phyloP scores from a whole-genome alignment of 1,140 invertebrate species.

The Mycetomoellerius zeteki region DNA sequence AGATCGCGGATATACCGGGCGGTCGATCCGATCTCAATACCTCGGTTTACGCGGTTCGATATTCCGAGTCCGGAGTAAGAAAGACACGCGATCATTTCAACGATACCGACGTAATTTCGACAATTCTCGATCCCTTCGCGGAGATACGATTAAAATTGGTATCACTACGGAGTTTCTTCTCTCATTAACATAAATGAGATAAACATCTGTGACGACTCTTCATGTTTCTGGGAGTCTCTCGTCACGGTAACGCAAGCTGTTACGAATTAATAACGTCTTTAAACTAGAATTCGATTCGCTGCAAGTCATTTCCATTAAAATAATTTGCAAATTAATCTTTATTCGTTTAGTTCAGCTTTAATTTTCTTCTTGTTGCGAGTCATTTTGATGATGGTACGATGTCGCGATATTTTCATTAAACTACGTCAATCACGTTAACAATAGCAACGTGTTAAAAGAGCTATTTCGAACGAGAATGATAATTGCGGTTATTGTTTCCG shows the following conservation, averaged over 20 bases:
- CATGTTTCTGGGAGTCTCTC: not conserved
- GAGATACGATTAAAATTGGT: conserved; percentile 56
- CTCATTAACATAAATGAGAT: conserved; percentile 46
- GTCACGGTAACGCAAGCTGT: conserved; percentile 31
- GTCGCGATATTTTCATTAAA: conserved; percentile 30
- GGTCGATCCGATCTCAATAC: conserved; percentile 46
- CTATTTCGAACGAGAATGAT: not conserved
- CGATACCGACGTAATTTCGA: conserved; percentile 47
- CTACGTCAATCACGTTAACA: conserved; percentile 11
- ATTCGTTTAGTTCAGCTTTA: not conserved
- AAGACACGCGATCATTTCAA: conserved; percentile 30
- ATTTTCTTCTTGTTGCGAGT: not conserved
- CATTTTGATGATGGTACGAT: not conserved
- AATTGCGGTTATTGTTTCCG: conserved; percentile 42
- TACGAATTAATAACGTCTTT: not conserved
- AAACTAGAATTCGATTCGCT: conserved; percentile 26
- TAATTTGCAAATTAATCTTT: conserved; percentile 39
- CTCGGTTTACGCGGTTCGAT: not conserved
- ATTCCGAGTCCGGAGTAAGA: conserved; percentile 21
- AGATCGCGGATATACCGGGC: conserved; percentile 61
- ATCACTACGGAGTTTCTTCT: conserved; percentile 1
- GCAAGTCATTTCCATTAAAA: conserved; percentile 24
- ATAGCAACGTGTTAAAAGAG: not conserved
- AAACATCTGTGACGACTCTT: conserved; percentile 16
- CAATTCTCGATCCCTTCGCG: conserved; percentile 19